Percentiles rank a stretch among this genome's conserved stretches.
These are phyloP conservation scores for Raja brachyura DNA, from an alignment of 2,113 vertebrate genomes.

Conservation along the genomic window DNA sequence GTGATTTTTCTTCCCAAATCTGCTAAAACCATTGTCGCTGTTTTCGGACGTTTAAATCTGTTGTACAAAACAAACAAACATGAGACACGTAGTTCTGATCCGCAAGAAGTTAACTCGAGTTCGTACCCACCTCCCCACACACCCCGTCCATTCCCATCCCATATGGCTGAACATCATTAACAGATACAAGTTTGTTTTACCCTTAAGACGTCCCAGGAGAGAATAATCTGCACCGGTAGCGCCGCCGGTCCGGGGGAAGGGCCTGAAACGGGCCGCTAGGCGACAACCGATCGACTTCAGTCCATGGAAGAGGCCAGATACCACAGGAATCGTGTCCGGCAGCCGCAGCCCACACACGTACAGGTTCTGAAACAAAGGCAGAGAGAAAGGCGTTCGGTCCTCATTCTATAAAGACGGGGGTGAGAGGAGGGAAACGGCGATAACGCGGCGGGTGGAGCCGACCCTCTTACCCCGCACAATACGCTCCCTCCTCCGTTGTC, in stretches of 20 bases:
- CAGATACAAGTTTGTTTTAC: neutral
- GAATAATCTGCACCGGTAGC: neutral
- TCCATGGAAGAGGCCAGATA: neutral
- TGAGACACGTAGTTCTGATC: too few species aligned
- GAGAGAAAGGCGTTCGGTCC: neutral
- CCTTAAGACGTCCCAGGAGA: too few species aligned
- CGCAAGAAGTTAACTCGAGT: neutral
- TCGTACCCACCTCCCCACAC: neutral
- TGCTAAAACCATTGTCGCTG: conserved; percentile 86
- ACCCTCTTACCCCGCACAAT: neutral
- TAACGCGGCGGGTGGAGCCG: too few species aligned
- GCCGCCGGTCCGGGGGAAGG: neutral
- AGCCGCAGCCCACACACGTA: neutral
- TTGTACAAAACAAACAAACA: neutral
- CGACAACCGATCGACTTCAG: neutral
- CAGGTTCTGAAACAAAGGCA: neutral
- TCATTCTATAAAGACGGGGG: neutral
- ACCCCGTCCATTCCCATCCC: neutral
- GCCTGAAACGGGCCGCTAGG: neutral
- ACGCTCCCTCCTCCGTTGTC: neutral
- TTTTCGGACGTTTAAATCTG: conserved; percentile 41
- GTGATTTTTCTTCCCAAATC: conserved; percentile 98
- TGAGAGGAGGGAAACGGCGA: too few species aligned
- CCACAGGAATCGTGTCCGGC: neutral
- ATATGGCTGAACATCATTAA: neutral